Conservation (phyloP, 2,888 invertebrate genomes). For the Listrodromus nycthemerus region DNA sequence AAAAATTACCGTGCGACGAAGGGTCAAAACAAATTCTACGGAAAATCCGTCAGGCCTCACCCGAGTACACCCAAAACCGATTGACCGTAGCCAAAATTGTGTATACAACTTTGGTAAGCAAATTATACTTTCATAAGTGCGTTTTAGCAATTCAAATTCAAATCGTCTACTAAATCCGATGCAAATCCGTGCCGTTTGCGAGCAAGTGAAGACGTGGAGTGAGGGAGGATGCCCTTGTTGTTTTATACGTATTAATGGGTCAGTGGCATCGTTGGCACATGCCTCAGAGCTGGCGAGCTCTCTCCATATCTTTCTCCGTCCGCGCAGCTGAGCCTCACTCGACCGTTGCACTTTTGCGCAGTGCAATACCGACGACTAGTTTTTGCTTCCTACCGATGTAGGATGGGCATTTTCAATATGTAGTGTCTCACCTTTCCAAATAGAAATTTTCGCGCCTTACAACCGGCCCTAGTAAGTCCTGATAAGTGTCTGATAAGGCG, state of each 20-base stretch:
- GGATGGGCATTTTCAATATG: constrained; percentile 40
- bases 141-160: constrained; percentile 75
- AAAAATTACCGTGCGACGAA: not conserved
- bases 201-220: not conserved
- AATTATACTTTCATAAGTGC: constrained; percentile 67
- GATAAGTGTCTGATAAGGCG: no score
- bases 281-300: constrained; percentile 2
- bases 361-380: constrained; percentile 51
- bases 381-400: constrained; percentile 61
- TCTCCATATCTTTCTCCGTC: not conserved
- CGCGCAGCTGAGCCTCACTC: constrained; percentile 74
- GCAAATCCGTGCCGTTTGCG: constrained; percentile 67
- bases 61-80: constrained; percentile 13
- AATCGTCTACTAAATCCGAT: constrained; percentile 66
- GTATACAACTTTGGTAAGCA: not conserved
- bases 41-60: not conserved
- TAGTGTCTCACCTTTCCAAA: not conserved
- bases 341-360: constrained; percentile 80
- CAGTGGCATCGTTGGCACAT: constrained; percentile 79
- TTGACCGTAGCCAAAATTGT: constrained; percentile 65
- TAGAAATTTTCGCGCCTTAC: no score
- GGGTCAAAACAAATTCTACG: not conserved
- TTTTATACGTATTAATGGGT: constrained; percentile 83
- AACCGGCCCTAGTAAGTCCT: no score
- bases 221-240: constrained; percentile 51